Evolutionary conservation across 2,797 vertebrate species (phyloP).

Genomic region (Champsocephalus gunnari): DNA sequence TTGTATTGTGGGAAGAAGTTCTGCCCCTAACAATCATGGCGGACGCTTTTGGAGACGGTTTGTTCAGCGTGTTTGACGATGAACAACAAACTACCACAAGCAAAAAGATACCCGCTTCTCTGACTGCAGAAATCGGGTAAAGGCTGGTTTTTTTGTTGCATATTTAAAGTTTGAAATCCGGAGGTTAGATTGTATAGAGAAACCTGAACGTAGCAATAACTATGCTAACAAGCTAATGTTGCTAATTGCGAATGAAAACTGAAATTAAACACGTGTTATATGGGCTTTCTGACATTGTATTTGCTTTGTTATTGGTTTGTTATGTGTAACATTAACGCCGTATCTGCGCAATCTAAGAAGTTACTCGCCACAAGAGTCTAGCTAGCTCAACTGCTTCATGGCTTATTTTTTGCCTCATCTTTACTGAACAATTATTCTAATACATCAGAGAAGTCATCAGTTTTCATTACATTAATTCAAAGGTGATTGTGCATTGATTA

Average conservation of each 20-base stretch:
- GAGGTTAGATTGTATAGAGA: fast-evolving
- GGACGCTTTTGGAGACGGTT: constrained; percentile 92
- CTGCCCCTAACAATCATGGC: constrained; percentile 85
- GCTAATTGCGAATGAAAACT: not conserved
- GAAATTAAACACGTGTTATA: fast-evolving
- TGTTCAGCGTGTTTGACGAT: constrained; percentile 97
- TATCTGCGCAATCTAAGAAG: fast-evolving
- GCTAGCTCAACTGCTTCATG: not conserved
- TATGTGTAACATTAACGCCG: fast-evolving
- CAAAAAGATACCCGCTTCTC: constrained; percentile 68
- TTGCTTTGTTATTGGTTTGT: too few relatives aligned
- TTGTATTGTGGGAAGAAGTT: constrained; percentile 71
- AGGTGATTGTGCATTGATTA: too few relatives aligned
- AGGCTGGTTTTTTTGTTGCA: too few relatives aligned
- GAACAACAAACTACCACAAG: constrained; percentile 83
- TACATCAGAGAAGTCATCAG: too few relatives aligned
- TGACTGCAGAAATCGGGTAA: constrained; percentile 79
- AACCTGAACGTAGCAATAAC: not conserved
- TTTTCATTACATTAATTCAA: too few relatives aligned
- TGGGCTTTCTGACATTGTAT: fast-evolving
- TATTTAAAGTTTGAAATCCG: fast-evolving
- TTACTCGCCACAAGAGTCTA: not conserved
- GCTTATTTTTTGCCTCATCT: too few relatives aligned
- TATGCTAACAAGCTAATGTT: not conserved
- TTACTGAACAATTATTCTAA: too few relatives aligned